These are phyloP conservation scores for Platichthys stellatus DNA, from an alignment of 2,113 vertebrate species.

Conservation along the genomic window DNA sequence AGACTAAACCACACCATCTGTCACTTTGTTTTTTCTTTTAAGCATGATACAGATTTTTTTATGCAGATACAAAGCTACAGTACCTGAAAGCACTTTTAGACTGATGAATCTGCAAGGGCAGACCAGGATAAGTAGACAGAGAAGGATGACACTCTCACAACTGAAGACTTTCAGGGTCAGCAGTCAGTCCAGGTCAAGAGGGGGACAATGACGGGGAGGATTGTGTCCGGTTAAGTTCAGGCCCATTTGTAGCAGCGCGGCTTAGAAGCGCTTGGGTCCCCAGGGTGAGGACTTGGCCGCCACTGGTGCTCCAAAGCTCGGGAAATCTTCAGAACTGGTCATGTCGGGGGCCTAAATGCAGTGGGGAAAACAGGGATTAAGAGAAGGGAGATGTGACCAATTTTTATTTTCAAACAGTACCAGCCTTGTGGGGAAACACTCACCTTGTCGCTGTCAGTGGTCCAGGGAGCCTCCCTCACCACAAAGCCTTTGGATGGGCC, in stretches of 20 bases:
- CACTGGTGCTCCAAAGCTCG: constrained; percentile 96
- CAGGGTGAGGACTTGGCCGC: constrained; percentile 92
- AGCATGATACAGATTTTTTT: constrained; percentile 22
- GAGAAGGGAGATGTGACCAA: background rate
- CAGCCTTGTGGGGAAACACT: background rate
- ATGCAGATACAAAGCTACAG: constrained; percentile 69
- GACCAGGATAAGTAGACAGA: constrained; percentile 54
- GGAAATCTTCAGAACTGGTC: constrained; percentile 99
- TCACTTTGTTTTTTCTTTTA: constrained; percentile 19
- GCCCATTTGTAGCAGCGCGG: constrained; percentile 45
- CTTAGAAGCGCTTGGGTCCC: constrained; percentile 97
- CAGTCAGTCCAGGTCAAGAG: constrained; percentile 74
- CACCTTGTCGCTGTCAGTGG: constrained; percentile 90
- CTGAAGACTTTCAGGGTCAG: constrained; percentile 74
- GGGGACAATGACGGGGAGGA: constrained; percentile 52
- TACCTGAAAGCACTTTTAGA: constrained; percentile 72
- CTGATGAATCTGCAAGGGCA: constrained; percentile 53
- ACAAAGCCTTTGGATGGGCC: constrained; percentile 96
- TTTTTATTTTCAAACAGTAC: background rate
- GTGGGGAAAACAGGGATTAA: background rate
- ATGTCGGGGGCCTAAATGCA: constrained; percentile 92
- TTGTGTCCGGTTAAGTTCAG: constrained; percentile 60
- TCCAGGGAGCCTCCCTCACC: constrained; percentile 98
- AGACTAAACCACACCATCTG: constrained; percentile 42
- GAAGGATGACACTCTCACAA: constrained; percentile 65